Evolutionary conservation across 1,140 invertebrate species (phyloP).

Genomic region (Samia ricini): DNA sequence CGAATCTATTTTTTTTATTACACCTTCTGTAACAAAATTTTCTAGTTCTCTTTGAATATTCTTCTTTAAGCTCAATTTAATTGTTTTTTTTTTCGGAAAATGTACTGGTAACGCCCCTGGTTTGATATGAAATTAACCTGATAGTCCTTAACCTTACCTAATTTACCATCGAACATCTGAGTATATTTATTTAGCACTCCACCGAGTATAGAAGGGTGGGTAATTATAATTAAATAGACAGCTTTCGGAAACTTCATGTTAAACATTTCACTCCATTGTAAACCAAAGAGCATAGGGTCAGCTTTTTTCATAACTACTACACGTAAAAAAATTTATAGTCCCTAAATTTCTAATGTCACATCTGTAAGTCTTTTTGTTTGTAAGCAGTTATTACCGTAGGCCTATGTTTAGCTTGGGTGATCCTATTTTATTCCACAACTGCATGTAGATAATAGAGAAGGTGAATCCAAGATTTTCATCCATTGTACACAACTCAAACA

Average conservation of each 20-base stretch:
- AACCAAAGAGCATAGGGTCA: constrained; percentile 14
- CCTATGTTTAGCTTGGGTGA: constrained; percentile 6
- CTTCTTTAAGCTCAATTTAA: constrained; percentile 11
- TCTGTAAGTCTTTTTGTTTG: constrained; percentile 13
- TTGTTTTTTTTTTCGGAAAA: constrained; percentile 7
- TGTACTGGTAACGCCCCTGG: constrained; percentile 6
- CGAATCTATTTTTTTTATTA: constrained; percentile 11
- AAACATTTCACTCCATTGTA: too few relatives aligned
- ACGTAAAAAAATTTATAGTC: constrained; percentile 8
- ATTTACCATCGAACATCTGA: too few relatives aligned
- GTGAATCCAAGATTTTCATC: constrained; percentile 13
- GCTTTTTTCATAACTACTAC: constrained; percentile 16
- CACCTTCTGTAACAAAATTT: constrained; percentile 5
- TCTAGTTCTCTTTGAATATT: constrained; percentile 14
- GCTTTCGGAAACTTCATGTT: too few relatives aligned
- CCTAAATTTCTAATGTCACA: constrained; percentile 13
- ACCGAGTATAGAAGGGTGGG: too few relatives aligned
- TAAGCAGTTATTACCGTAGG: constrained; percentile 12
- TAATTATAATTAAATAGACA: too few relatives aligned
- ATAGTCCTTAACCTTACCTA: constrained; percentile 14
- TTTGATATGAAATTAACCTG: constrained; percentile 10
- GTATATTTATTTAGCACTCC: too few relatives aligned
- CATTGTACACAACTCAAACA: constrained; percentile 8
- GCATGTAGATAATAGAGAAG: constrained; percentile 14
- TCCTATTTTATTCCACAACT: too few relatives aligned